Base-by-base conservation (phyloP, 2,888 invertebrate genomes). In the Scaptomyza cyrtandrae region DNA sequence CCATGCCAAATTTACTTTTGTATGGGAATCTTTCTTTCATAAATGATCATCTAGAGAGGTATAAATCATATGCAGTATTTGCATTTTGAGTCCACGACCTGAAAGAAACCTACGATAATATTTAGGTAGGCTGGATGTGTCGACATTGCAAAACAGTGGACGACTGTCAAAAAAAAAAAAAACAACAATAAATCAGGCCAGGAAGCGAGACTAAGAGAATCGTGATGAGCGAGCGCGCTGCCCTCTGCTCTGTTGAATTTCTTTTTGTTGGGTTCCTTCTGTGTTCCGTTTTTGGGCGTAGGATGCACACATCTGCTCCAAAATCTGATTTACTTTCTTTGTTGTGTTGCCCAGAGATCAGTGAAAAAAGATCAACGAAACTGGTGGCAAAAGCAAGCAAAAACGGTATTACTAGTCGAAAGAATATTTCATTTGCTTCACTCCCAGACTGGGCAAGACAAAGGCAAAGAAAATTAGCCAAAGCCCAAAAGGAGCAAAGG, bases 301-400 rank as follows among this genome's bases (percentile, higher is more conserved):
- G 63, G 54, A 44, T 29, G 81, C 83, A 86, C 4, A 41, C 86
- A 86, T 73, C 86, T 86, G 86, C 81, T 84, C 78, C 82, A 77
- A 77, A 82, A 86, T 84, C 75, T 86, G 86, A 84, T 86, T 86
- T 86, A 86, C 86, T 86, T 86, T 87, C 81, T 72, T 78, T 86
- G 80, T 19, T 84, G 67, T 80, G 24, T 63, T 61, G 73, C 57
- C 29, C 55, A 75, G 55, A 71, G 68, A 78, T 70, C 55, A 50
- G 67, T 53, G 66, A 64, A 74, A 76, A 78, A 72, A 82, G 79
- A 82, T 85, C 80, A 82, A 69, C 64, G 69, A 85, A 70, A 65
- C 71, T 81, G 85, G 79, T 79, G 77, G 83, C 78, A 60, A 68
- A 77, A 71, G 62, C 52, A 68, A 68, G 66, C 71, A 75, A 75